Base-by-base conservation (phyloP, 2,888 invertebrate genomes). In the Digitonthophagus gazella region DNA sequence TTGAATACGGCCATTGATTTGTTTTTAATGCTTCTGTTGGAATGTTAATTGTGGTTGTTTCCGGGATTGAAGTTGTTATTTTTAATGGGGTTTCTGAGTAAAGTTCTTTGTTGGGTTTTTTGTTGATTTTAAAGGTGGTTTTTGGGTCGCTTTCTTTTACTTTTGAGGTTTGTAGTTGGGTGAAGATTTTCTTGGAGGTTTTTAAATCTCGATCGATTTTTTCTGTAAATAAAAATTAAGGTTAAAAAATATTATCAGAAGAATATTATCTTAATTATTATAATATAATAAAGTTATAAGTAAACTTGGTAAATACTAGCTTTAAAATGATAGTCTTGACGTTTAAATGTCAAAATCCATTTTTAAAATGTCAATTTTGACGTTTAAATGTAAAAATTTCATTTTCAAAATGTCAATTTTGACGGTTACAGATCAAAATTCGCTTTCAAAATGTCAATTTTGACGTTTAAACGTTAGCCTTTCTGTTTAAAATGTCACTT, bases 201-300 rank as follows among this genome's bases (percentile, higher is more conserved):
- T 72, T 65, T 64, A 82, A 70, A 69, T 81, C 81, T 58, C 73
- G 74, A 72, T 81, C 80, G 67, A 82, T 77, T 72, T 78, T 80
- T 71, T 77, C 81, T 81, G 75, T 57, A 75, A 78, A 76, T n/a
- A 71, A 73, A 73, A 65, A 71, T n/a, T n/a, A n/a, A n/a, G n/a
- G n/a, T n/a, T n/a, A n/a, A 11, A 64, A 14, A 44, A 69, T 18
- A 16, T 20, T 11, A 57, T 57, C 16, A 57, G 57, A 1, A 54
- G 14, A 14, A 54, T n/a, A 54, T 54, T 11, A n/a, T 1, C 1
- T 11, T 54, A 54, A 14, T 54, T 54, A 54, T 54, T 54, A 1
- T 54, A 54, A 14, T n/a, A n/a, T n/a, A n/a, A n/a, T n/a, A n/a
- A n/a, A n/a, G n/a, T n/a, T n/a, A n/a, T n/a, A n/a, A n/a, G n/a